These are phyloP conservation scores for Gasteruption jaculator DNA, from an alignment of 2,888 invertebrate genomes.

Conservation along the genomic window DNA sequence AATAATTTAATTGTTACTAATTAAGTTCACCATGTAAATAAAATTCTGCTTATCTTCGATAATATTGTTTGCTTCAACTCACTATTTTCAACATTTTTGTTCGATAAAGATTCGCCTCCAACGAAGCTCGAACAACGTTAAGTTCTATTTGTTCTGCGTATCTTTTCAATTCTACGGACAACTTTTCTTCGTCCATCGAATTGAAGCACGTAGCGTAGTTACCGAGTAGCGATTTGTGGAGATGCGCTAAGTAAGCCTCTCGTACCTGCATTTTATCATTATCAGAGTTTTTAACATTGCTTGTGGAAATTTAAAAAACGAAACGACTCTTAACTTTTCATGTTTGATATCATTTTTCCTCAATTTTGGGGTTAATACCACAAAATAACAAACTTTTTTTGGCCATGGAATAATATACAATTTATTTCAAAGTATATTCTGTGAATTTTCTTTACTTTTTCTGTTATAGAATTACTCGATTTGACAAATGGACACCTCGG, in stretches of 20 bases:
- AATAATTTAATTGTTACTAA: no score
- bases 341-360: no score
- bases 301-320: constrained; percentile 4
- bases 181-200: constrained; percentile 23
- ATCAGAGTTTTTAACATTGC: constrained; percentile 1
- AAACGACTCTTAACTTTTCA: no score
- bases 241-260: constrained; percentile 37
- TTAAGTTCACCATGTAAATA: constrained; percentile 3
- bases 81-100: constrained; percentile 40
- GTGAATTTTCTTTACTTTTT: no score
- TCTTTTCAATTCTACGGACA: constrained; percentile 30
- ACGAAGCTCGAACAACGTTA: constrained; percentile 33
- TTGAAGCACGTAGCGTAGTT: constrained; percentile 36
- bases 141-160: constrained; percentile 39
- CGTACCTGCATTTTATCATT: constrained; percentile 30
- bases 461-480: no score
- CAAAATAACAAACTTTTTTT: no score
- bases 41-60: constrained; percentile 30
- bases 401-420: no score
- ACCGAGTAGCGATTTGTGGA: constrained; percentile 37
- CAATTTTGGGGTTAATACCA: no score
- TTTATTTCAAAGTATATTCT: no score
- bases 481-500: no score
- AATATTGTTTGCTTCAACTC: constrained; percentile 34
- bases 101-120: constrained; percentile 36